phyloP scores from a whole-genome alignment of 1,140 invertebrate genomes.

The Leptoteleia sp. region DNA sequence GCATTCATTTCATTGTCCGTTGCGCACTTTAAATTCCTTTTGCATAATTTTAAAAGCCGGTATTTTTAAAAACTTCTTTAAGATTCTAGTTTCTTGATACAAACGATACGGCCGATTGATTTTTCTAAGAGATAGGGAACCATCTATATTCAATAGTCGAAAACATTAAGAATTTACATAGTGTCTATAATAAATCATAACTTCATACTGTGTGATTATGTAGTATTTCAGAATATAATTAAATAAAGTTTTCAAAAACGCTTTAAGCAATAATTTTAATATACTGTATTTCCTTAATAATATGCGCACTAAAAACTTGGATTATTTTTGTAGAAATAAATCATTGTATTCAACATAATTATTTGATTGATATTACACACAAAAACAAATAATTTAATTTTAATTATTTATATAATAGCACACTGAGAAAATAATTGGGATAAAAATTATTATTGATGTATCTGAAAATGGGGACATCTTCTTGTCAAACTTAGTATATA shows the following conservation, averaged over 20 bases:
- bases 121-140: constrained; percentile 48
- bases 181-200: constrained; percentile 1
- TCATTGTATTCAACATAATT: no score
- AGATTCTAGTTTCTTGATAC: constrained; percentile 24
- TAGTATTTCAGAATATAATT: no score
- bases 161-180: no score
- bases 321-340: no score
- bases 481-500: no score
- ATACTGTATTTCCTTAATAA: constrained; percentile 8
- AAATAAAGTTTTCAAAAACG: background rate
- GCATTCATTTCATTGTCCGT: background rate
- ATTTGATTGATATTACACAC: no score
- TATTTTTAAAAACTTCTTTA: constrained; percentile 42
- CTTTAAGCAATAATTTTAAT: constrained; percentile 19
- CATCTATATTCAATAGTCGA: background rate
- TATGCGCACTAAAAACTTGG: no score
- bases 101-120: constrained; percentile 49
- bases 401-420: no score
- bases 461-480: no score
- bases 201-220: background rate
- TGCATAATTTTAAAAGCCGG: constrained; percentile 17
- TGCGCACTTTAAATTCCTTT: constrained; percentile 3
- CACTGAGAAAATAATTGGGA: no score
- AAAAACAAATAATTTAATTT: no score
- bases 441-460: no score